Conservation (phyloP, 2,797 vertebrate genomes). For the Sebastes aleutianus region DNA sequence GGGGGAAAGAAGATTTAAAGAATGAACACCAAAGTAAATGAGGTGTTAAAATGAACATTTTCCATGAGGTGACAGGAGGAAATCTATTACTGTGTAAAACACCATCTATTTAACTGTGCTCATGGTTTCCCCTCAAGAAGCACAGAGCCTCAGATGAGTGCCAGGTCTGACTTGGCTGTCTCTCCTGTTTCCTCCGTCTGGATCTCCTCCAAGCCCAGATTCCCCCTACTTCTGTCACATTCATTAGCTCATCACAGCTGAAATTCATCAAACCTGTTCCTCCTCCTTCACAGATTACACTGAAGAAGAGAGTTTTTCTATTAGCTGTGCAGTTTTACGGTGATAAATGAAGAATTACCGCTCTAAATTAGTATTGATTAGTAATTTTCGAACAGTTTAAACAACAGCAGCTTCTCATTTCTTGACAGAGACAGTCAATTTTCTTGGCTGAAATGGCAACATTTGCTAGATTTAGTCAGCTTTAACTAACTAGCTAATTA, state of each 20-base stretch:
- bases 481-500: neutral
- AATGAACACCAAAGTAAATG: conserved; percentile 23
- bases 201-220: conserved; percentile 20
- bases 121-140: conserved; percentile 57
- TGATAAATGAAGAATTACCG: neutral
- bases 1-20: neutral
- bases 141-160: conserved; percentile 41
- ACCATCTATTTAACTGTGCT: conserved; percentile 54
- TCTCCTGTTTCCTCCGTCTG: conserved; percentile 33
- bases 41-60: conserved; percentile 38
- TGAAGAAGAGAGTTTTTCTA: neutral
- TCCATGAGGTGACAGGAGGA: conserved; percentile 44
- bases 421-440: neutral
- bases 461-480: neutral
- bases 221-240: conserved; percentile 14
- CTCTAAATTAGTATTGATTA: neutral
- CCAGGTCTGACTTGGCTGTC: conserved; percentile 30
- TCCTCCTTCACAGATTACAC: conserved; percentile 1
- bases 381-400: neutral
- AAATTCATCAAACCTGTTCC: conserved; percentile 15
- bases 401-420: neutral
- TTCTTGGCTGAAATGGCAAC: too few species aligned
- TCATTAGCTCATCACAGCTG: conserved; percentile 25
- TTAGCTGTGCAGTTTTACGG: neutral
- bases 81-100: conserved; percentile 60